These are phyloP conservation scores for Malachius bipustulatus DNA, from an alignment of 2,888 invertebrate genomes.

Conservation along the genomic window DNA sequence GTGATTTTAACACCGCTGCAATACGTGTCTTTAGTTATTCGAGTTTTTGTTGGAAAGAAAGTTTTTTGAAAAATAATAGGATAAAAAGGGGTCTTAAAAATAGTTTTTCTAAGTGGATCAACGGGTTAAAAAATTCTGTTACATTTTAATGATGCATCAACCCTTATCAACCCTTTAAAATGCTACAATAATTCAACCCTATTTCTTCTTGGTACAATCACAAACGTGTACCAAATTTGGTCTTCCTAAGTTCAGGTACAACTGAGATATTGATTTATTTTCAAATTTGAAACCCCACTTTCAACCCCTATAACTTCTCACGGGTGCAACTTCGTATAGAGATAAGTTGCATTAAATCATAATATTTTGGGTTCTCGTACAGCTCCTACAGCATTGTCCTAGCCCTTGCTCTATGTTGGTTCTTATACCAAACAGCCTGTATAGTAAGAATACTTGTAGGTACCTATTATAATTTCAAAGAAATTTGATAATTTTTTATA, in stretches of 20 bases:
- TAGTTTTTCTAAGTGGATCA: not conserved
- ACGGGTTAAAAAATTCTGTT: slow-evolving; percentile 3
- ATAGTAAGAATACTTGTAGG: too few relatives aligned
- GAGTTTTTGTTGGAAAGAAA: not conserved
- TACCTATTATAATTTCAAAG: too few relatives aligned
- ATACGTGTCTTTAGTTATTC: slow-evolving; percentile 3
- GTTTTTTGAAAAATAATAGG: slow-evolving; percentile 2
- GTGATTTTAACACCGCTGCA: slow-evolving; percentile 1
- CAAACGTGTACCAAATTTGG: slow-evolving; percentile 3
- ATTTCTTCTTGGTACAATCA: slow-evolving; percentile 1
- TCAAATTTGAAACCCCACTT: slow-evolving; percentile 1
- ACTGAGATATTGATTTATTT: slow-evolving; percentile 1
- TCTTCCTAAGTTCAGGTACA: slow-evolving; percentile 1
- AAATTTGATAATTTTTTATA: too few relatives aligned
- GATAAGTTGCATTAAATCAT: slow-evolving; percentile 3
- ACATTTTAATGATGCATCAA: not conserved
- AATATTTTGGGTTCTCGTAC: slow-evolving; percentile 1
- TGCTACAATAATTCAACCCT: not conserved
- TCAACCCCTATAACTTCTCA: not conserved
- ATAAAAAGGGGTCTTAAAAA: not conserved
- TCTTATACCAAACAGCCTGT: slow-evolving; percentile 1
- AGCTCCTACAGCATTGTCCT: too few relatives aligned
- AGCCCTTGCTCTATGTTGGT: not conserved
- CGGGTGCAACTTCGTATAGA: not conserved
- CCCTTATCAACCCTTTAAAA: not conserved